Percentiles rank a stretch among this genome's conserved stretches.
Evolutionary conservation across 1,140 invertebrate species (phyloP).

Genomic region (Drosophila oshimai): DNA sequence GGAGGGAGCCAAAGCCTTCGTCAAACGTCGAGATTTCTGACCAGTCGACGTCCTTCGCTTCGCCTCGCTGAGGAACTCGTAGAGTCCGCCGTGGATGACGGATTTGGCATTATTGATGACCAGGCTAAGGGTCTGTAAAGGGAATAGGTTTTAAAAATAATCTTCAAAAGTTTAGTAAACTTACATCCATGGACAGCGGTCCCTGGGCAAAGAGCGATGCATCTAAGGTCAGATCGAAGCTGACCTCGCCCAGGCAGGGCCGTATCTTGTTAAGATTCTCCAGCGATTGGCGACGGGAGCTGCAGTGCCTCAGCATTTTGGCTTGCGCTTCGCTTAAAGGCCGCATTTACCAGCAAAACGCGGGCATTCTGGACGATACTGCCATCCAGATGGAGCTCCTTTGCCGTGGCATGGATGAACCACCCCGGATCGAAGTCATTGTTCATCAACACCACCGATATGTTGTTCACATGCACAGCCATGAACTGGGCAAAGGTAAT

Average conservation of each 20-base stretch:
- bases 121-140: constrained; percentile 88
- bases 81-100: constrained; percentile 87
- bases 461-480: constrained; percentile 92
- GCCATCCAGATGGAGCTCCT: constrained; percentile 90
- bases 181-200: constrained; percentile 90
- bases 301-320: constrained; percentile 83
- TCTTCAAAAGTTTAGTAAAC: not conserved
- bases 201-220: constrained; percentile 89
- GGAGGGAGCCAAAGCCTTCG: constrained; percentile 1
- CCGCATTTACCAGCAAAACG: constrained; percentile 88
- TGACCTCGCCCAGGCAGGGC: constrained; percentile 87
- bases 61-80: constrained; percentile 84
- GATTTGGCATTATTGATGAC: constrained; percentile 88
- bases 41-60: constrained; percentile 77
- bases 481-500: constrained; percentile 94
- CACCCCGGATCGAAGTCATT: constrained; percentile 86
- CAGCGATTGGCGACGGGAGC: constrained; percentile 64
- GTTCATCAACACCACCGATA: constrained; percentile 89
- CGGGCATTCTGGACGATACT: constrained; percentile 88
- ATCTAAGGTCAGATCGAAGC: constrained; percentile 89
- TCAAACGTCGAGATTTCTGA: constrained; percentile 29
- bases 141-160: constrained; percentile 6
- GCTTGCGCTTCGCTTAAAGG: constrained; percentile 85
- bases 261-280: constrained; percentile 80
- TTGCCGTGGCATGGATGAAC: constrained; percentile 89